Base-by-base conservation (phyloP, 1,140 invertebrate species). In the Anoplolepis gracilipes region DNA sequence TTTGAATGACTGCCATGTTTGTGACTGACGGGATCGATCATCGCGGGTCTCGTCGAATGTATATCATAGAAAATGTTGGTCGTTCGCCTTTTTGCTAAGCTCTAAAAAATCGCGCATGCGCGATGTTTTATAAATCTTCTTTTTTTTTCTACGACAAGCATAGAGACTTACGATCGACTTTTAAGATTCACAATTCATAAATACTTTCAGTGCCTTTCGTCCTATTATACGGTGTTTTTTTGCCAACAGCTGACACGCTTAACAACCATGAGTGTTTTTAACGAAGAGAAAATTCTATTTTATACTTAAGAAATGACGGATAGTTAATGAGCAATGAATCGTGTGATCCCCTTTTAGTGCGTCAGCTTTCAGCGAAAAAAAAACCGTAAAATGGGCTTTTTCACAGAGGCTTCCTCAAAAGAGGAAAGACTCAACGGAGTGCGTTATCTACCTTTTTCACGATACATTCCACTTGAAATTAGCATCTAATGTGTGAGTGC, bases 381-480 rank as follows among this genome's bases (percentile, higher is more conserved):
- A 49, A 22, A 65, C 7, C 62, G 76, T 67, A 25, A 67, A 42
- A 30, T 49, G 46, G 36, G 6, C 33, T 42, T 72, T 57, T n/a
- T n/a, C n/a, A n/a, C 10, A 70, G 30, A 30, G 28, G n/a, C 30
- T 42, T 70, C 10, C 16, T 57, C 33, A 33, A 39, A 39, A 8
- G 22, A 39, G 16, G 25, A 11, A 59, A 5, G 19, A 8, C n/a
- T 82, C 25, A 55, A 7, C 11, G 64, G 13, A 70, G 36, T n/a
- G 11, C 39, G 28, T 30, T n/a, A 57, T 72, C 36, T 73, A 39
- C 59, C 36, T 82, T 72, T 69, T 72, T 82, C 13, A 57, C 69
- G 77, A 88, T 91, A 92, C 91, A 92, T 92, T 92, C 91, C 91
- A 89, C 59, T 85, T 62, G 55, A 89, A 85, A 89, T 64, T 85